Evolutionary conservation across 2,797 vertebrate species (phyloP).

Genomic region (Helicolenus hilgendorfi): DNA sequence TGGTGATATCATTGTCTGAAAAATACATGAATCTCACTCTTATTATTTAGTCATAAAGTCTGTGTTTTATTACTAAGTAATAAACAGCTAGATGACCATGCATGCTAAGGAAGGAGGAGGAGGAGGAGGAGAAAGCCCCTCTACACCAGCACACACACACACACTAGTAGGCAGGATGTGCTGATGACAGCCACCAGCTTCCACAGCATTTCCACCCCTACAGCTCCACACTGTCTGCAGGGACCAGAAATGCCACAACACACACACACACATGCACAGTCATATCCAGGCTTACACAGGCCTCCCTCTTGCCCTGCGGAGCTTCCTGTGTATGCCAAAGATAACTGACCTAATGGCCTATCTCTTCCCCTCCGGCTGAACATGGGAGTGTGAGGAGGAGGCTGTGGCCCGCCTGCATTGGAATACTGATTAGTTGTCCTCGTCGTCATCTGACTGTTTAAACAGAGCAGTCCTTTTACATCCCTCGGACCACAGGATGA

Average conservation of each 20-base stretch:
- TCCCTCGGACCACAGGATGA: slow-evolving; percentile 6
- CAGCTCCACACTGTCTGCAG: slow-evolving; percentile 72
- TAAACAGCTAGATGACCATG: slow-evolving; percentile 54
- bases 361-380: slow-evolving; percentile 73
- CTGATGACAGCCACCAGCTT: slow-evolving; percentile 81
- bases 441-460: slow-evolving; percentile 47
- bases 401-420: slow-evolving; percentile 59
- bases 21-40: slow-evolving; percentile 9
- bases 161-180: slow-evolving; percentile 76
- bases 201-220: slow-evolving; percentile 73
- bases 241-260: slow-evolving; percentile 71
- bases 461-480: slow-evolving; percentile 67
- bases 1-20: slow-evolving; percentile 38
- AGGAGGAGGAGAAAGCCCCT: slow-evolving; percentile 45
- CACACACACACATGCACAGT: slow-evolving; percentile 12
- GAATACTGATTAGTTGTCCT: slow-evolving; percentile 80
- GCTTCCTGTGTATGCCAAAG: slow-evolving; percentile 85
- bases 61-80: slow-evolving; percentile 29
- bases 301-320: slow-evolving; percentile 67
- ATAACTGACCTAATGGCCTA: slow-evolving; percentile 85
- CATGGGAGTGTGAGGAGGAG: slow-evolving; percentile 55
- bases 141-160: slow-evolving; percentile 50
- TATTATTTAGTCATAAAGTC: slow-evolving; percentile 2
- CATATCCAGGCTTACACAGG: slow-evolving; percentile 54
- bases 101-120: slow-evolving; percentile 30